Base-by-base conservation (phyloP, 2,113 vertebrate species). In the Platysteira castanea region DNA sequence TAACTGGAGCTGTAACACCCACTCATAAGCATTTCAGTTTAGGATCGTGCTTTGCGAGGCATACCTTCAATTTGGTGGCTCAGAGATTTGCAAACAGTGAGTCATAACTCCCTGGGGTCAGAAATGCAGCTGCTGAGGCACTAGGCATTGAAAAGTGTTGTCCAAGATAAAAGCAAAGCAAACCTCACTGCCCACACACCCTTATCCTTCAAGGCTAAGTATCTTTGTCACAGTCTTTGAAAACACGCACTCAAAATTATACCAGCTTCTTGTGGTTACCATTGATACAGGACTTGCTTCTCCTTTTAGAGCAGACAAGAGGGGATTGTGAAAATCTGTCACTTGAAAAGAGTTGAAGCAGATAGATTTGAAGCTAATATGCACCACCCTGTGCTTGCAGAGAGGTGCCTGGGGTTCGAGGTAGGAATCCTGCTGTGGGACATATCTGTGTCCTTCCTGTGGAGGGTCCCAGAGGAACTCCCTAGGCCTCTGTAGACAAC, bases 91-190 rank as follows among this genome's bases (percentile, higher is more conserved):
- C 87, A 96, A 97, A 89, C 95, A 94, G 44, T 93, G 95, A 92
- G 60, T 96, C 95, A 96, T 89, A 71, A 81, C 64, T 92, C 71
- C 76, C 83, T 22, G 53, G 56, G 83, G 86, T 93, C 68, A 86
- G 78, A 94, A 95, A 93, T 65, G 68, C 90, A 97, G 93, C 96
- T 95, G 83, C 79, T 84, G 80, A 94, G 80, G 80, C 78, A 93
- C 35, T 15, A 94, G 77, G 95, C 93, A 68, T 46, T 90, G 93
- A 92, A 77, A 88, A 96, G 76, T 68, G 71, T 88, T 86, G 93
- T 90, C 95, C 93, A 94, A 96, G 95, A 93, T 95, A 96, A 94
- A 95, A 89, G 86, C 79, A 96, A 93, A 96, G 93, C 73, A 94
- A 93, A 92, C 76, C 60, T 88, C 31, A 5, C 95, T 96, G 85